Base-by-base conservation (phyloP, 2,888 invertebrate genomes). In the Malacosoma neustria region DNA sequence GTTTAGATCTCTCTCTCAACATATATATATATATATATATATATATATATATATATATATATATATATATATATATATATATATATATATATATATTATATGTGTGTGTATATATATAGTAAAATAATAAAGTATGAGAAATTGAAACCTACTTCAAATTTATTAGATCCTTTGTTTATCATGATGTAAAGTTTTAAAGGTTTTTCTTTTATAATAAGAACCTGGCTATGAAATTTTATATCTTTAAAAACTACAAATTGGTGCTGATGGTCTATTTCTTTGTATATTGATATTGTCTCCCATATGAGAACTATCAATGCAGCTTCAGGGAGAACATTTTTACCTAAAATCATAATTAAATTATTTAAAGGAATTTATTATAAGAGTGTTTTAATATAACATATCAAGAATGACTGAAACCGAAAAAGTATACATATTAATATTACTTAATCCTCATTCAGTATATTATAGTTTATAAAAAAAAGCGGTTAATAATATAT, bases 261-360 rank as follows among this genome's bases (percentile, higher is more conserved):
- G 1, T 60, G 11, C n/a, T 69, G 66, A 43, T 74, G 72, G n/a
- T 71, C 52, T 1, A 67, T 54, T 0, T 69, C 72, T 14, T 61
- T 53, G 15, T 75, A 51, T 57, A 80, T 72, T 0, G 86, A 81
- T 2, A 89, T 48, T 3, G 87, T 82, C 51, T 87, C 81, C 89
- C 89, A 89, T 2, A 86, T 79, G 1, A 88, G 54, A 3, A 59
- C 50, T 9, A 87, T 40, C 11, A 77, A 54, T 1, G 79, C 90
- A 11, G 92, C 90, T 40, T 93, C 93, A 3, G 93, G 93, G 46
- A 90, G 89, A 9, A 91, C 67, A 38, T 89, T 87, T 31, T 88
- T 68, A n/a, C 90, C 91, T 74, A 35, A 7, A 29, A 35, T 30
- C 30, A 34, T 14, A 55, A 38, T 13, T 6, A 12, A 30, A 29